These are phyloP conservation scores for Callocephalon fimbriatum DNA, from an alignment of 2,113 vertebrate species.

Conservation along the genomic window DNA sequence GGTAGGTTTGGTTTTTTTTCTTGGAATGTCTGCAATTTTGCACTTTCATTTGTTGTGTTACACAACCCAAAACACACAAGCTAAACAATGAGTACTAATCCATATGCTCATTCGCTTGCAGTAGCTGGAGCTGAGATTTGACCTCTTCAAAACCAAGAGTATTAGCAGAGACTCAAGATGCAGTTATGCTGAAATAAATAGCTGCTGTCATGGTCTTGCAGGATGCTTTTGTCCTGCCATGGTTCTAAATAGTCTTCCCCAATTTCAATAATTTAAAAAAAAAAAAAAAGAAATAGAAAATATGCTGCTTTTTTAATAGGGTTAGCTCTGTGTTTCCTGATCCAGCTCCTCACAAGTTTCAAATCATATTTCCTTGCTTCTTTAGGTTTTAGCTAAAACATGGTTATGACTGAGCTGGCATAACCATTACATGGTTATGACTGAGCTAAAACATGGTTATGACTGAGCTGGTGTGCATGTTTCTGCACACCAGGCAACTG, in stretches of 20 bases:
- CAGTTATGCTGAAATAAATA: not conserved
- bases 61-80: not conserved
- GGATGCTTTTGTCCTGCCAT: not conserved
- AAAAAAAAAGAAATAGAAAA: not conserved
- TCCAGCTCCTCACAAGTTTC: not conserved
- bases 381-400: not conserved
- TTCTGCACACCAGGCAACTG: not conserved
- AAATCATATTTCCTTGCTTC: not conserved
- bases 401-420: not conserved
- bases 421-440: not conserved
- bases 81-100: not conserved
- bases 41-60: not conserved
- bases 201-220: not conserved
- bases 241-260: not conserved
- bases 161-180: not conserved
- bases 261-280: not conserved
- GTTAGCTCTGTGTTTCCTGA: not conserved
- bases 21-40: not conserved
- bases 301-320: not conserved
- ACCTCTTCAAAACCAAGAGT: not conserved
- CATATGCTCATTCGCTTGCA: not conserved
- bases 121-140: not conserved
- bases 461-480: not conserved
- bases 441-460: not conserved
- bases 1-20: not conserved